Conservation (phyloP, 2,113 vertebrate genomes). For the Chaetodon auriga region DNA sequence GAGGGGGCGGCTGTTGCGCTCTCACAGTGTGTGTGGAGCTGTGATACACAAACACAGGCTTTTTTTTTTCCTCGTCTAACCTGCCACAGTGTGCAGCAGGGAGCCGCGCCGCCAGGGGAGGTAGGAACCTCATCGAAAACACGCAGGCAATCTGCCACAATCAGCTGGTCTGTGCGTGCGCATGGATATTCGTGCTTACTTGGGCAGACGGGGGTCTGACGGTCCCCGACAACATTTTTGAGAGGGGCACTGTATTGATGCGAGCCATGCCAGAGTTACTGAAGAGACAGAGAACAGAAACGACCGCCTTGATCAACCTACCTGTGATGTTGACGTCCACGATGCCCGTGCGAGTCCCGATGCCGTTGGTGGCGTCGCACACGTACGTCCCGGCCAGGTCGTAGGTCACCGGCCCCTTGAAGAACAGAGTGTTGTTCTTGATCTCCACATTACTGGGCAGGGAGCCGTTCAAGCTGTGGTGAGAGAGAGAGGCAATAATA, state of each 20-base stretch:
- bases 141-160: conserved; percentile 19
- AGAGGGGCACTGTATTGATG: conserved; percentile 53
- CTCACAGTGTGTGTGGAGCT: conserved; percentile 36
- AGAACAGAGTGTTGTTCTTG: conserved; percentile 96
- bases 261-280: conserved; percentile 38
- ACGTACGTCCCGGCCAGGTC: conserved; percentile 93
- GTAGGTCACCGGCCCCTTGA: conserved; percentile 92
- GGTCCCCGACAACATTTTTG: conserved; percentile 1
- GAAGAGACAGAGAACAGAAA: conserved; percentile 10
- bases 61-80: conserved; percentile 8
- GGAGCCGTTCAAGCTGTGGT: conserved; percentile 92
- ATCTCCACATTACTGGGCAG: conserved; percentile 92
- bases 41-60: conserved; percentile 35
- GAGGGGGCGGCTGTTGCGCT: conserved; percentile 40
- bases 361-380: conserved; percentile 94
- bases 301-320: conserved; percentile 77
- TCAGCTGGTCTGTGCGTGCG: conserved; percentile 26
- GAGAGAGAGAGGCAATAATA: conserved; percentile 41
- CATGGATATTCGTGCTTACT: background rate
- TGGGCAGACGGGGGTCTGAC: background rate
- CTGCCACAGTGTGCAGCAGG: conserved; percentile 39
- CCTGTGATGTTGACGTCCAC: conserved; percentile 99
- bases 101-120: conserved; percentile 16
- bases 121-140: conserved; percentile 14
- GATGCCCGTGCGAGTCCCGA: conserved; percentile 92